Evolutionary conservation across 2,797 vertebrate genomes (phyloP), one percentile per base, ranked within the genome.

Genomic region (Liparis tanakae): DNA sequence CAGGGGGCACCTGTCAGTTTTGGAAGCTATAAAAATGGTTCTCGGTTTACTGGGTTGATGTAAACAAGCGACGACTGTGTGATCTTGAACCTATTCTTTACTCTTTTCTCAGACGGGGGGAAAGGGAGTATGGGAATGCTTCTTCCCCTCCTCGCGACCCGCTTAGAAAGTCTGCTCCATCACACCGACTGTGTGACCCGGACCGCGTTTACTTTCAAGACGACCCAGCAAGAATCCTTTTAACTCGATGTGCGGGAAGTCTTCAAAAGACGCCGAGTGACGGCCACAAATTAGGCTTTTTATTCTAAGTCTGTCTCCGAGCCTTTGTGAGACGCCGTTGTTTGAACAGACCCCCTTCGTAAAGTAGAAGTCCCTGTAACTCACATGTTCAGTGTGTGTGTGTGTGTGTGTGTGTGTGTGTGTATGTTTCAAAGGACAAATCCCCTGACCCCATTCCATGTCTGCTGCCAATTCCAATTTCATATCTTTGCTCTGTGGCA

Each of bases 401-500:
- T 13, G 37, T 20, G 33, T 13, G 72, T 70, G 62, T 13, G 30
- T 7, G 54, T 18, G 53, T 10, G 14, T 25, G 36, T 12, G 65
- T 72, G 63, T 15, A 70, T 76, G 70, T 77, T 75, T 79, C 55
- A 22, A 67, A 67, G 70, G 75, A 83, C 90, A 90, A 93, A 89
- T 93, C 89, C 91, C 83, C 67, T 86, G 91, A 91, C 91, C 90
- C 89, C 87, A 89, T 91, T 94, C 91, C 88, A 92, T 90, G 89
- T 93, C 84, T 86, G 91, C 90, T 89, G 92, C 90, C 92, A 92
- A 93, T 93, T 93, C 92, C 88, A 91, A 89, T 93, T 92, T 93
- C 89, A 30, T 89, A 91, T 92, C 92, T 93, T 89, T 92, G 88
- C 88, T 88, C 91, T 90, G 84, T 89, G 80, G 89, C 84, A 77